Percentiles rank a stretch among this genome's conserved stretches.
phyloP scores from a whole-genome alignment of 2,113 vertebrate genomes.

The Phycodurus eques region DNA sequence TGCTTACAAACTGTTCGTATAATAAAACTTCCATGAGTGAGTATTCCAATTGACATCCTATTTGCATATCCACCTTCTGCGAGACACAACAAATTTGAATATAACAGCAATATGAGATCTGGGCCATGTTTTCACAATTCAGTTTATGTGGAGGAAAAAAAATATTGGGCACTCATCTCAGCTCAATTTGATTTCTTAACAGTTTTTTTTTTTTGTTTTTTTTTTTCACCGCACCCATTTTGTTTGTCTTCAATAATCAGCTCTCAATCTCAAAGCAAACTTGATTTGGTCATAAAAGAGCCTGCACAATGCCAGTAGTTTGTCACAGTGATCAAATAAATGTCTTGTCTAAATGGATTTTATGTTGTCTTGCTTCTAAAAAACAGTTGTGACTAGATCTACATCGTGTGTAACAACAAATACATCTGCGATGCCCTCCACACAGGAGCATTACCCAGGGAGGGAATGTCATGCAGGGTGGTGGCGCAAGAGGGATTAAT shows the following conservation, averaged over 20 bases:
- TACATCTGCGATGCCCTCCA: background rate
- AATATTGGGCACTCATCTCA: background rate
- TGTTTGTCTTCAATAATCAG: conserved; percentile 2
- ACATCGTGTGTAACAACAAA: background rate
- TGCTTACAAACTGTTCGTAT: background rate
- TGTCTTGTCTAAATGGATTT: background rate
- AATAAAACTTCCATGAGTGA: background rate
- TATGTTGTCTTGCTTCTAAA: conserved; percentile 4
- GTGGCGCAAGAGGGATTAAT: background rate
- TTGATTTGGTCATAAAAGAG: conserved; percentile 8
- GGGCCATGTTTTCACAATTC: background rate
- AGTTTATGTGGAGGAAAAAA: background rate
- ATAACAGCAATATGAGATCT: background rate
- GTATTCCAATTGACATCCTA: background rate
- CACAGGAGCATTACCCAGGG: background rate
- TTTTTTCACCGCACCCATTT: background rate
- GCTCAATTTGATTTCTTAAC: background rate
- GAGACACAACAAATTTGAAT: background rate
- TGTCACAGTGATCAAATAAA: conserved; percentile 10
- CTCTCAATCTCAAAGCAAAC: conserved; percentile 4
- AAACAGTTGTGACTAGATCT: background rate
- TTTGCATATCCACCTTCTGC: too few relatives aligned
- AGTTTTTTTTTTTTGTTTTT: background rate
- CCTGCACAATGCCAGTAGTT: background rate
- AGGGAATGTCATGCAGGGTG: background rate